A percentile compares a stretch with the other conserved stretches of the same genome.
These are phyloP conservation scores for Eira barbara DNA, from an alignment of 2,113 vertebrate species.

Conservation along the genomic window DNA sequence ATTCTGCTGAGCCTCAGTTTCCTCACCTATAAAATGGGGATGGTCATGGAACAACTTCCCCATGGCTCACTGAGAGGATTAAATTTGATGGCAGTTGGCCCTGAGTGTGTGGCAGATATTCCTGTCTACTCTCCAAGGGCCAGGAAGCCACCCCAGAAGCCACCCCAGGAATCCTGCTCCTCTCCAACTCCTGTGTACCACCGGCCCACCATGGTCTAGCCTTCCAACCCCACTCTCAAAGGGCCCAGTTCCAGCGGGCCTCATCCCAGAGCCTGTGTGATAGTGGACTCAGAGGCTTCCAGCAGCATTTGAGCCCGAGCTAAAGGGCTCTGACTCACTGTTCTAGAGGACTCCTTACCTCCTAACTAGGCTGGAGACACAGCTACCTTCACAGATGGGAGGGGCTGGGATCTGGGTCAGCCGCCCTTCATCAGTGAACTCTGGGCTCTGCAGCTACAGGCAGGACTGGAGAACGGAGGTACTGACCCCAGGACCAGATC, in stretches of 20 bases:
- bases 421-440: background rate
- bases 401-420: background rate
- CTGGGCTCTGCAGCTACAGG: background rate
- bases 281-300: background rate
- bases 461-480: background rate
- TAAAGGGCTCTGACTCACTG: conserved; percentile 50
- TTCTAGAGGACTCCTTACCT: background rate
- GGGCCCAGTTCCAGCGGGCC: background rate
- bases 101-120: too few species aligned
- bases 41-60: background rate
- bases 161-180: accelerated
- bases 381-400: background rate
- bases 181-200: background rate
- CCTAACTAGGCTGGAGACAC: background rate
- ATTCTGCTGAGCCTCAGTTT: background rate
- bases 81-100: background rate
- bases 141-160: background rate
- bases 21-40: background rate
- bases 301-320: background rate
- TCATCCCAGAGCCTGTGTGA: accelerated
- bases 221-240: background rate
- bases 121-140: background rate
- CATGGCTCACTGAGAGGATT: background rate
- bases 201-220: background rate
- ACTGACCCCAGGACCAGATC: background rate